Conservation (phyloP, 2,797 vertebrate genomes). For the Potorous gilbertii region DNA sequence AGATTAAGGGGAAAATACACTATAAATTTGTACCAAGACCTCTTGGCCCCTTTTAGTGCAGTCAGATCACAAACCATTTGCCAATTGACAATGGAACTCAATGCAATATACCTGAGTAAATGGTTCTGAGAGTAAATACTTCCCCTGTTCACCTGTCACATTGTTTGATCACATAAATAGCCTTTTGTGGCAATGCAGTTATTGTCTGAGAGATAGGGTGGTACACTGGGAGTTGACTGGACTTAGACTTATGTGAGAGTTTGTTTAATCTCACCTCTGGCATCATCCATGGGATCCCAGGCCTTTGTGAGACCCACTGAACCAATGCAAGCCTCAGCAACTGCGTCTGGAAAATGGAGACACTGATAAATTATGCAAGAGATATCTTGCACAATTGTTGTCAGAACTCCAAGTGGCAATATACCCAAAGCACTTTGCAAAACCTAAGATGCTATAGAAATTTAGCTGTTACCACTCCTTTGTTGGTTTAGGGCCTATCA, state of each 20-base stretch:
- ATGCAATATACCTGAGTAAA: background rate
- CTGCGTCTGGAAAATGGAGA: background rate
- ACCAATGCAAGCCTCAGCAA: background rate
- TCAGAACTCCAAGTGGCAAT: background rate
- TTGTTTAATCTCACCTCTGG: background rate
- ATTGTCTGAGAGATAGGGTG: background rate
- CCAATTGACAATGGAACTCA: background rate
- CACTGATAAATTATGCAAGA: background rate
- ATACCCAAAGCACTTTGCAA: background rate
- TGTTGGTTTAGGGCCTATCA: background rate
- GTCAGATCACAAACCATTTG: background rate
- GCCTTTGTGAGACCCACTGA: background rate
- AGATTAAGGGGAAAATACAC: background rate
- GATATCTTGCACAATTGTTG: background rate
- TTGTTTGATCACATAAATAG: background rate
- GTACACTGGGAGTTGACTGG: background rate
- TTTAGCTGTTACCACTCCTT: background rate
- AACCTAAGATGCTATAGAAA: background rate
- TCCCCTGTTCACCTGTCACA: background rate
- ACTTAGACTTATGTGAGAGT: background rate
- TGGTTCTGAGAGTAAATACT: background rate
- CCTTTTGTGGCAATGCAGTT: background rate
- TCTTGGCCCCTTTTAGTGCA: background rate
- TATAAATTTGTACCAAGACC: background rate
- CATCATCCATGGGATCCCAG: background rate